phyloP scores from a whole-genome alignment of 2,888 invertebrate species.

The Orthonevra nobilis region DNA sequence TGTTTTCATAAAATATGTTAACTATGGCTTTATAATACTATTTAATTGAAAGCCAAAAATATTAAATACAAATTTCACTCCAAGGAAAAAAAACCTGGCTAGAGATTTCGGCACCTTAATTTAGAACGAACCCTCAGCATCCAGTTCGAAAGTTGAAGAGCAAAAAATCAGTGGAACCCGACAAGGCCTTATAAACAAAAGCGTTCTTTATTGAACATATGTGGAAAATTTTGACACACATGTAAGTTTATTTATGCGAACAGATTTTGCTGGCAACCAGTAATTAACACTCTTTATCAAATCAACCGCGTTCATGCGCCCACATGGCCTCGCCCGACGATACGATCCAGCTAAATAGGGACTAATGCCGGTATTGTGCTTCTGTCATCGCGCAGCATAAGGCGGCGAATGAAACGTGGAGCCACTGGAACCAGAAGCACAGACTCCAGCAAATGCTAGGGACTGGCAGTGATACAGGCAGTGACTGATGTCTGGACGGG shows the following conservation, averaged over 20 bases:
- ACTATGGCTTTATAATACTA: no score
- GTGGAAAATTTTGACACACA: constrained; percentile 50
- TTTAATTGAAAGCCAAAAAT: no score
- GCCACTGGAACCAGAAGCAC: constrained; percentile 22
- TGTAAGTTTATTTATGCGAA: constrained; percentile 38
- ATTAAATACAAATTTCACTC: no score
- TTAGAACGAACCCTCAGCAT: no score
- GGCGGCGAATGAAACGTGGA: no score
- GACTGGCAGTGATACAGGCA: constrained; percentile 21
- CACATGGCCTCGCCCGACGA: constrained; percentile 8
- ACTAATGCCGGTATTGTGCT: constrained; percentile 25
- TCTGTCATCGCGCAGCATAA: neutral
- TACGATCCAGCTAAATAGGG: constrained; percentile 41
- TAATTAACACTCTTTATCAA: constrained; percentile 51
- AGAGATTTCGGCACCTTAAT: no score
- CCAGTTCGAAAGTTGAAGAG: no score
- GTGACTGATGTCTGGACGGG: constrained; percentile 38
- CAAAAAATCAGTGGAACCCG: no score
- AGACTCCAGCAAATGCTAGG: constrained; percentile 14
- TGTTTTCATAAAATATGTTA: no score
- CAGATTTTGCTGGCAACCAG: constrained; percentile 33
- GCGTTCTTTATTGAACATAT: constrained; percentile 37
- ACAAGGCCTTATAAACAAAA: no score
- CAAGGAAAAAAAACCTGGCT: no score
- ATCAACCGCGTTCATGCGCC: constrained; percentile 24